Conservation (phyloP, 92 coral and sea anemone species). For the Nematostella vectensis region DNA sequence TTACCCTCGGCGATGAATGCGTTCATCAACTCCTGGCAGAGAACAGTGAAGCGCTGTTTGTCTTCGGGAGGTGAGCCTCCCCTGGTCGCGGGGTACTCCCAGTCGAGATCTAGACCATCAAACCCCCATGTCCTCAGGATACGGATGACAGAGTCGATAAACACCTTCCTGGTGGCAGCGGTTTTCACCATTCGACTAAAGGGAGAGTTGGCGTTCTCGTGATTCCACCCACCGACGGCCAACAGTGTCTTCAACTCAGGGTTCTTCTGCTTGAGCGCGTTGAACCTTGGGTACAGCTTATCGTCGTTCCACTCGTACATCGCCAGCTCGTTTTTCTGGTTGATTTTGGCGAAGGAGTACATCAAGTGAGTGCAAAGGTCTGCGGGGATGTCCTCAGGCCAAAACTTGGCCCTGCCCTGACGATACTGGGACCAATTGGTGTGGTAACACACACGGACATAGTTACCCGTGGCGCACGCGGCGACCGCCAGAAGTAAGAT, state of each 20-base stretch:
- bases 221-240: constrained; percentile 98
- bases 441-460: constrained; percentile 90
- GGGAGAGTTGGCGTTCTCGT: constrained; percentile 68
- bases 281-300: constrained; percentile 57
- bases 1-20: constrained; percentile 68
- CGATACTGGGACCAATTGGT: constrained; percentile 96
- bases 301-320: constrained; percentile 87
- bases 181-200: constrained; percentile 85
- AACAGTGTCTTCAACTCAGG: constrained; percentile 51
- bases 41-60: constrained; percentile 69
- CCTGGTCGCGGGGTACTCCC: constrained; percentile 79
- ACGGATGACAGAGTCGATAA: constrained; percentile 55
- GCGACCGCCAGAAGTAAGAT: constrained; percentile 36
- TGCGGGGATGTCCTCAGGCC: constrained; percentile 72
- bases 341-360: constrained; percentile 84
- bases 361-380: constrained; percentile 72
- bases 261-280: constrained; percentile 45
- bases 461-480: constrained; percentile 44
- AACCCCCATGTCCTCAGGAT: constrained; percentile 62
- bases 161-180: constrained; percentile 57
- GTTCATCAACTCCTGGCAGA: constrained; percentile 67
- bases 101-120: constrained; percentile 86
- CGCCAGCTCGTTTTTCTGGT: constrained; percentile 38
- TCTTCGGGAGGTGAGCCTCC: constrained; percentile 80
- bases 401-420: constrained; percentile 61